A percentile compares a stretch with the other conserved stretches of the same genome.
Conservation (phyloP, 2,797 vertebrate genomes). For the Sebastes oblongus region DNA sequence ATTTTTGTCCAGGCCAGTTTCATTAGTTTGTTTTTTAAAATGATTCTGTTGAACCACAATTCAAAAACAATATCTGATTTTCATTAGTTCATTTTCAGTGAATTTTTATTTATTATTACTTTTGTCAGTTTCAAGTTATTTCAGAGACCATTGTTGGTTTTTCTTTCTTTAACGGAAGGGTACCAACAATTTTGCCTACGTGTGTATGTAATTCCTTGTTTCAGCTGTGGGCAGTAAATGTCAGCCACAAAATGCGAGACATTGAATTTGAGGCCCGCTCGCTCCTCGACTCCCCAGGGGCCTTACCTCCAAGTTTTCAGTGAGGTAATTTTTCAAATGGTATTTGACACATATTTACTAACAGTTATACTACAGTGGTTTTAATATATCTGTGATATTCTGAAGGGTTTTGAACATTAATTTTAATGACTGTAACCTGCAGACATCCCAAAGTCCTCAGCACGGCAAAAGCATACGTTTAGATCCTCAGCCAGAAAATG, state of each 20-base stretch:
- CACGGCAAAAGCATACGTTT: neutral
- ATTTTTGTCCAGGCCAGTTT: too few relatives aligned
- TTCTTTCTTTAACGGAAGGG: too few relatives aligned
- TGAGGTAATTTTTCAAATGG: neutral
- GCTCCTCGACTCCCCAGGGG: neutral
- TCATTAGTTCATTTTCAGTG: too few relatives aligned
- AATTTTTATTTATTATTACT: too few relatives aligned
- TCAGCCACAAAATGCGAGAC: neutral
- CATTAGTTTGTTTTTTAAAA: too few relatives aligned
- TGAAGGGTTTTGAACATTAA: neutral
- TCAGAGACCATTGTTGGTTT: too few relatives aligned
- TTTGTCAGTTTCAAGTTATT: too few relatives aligned
- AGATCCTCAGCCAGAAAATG: neutral
- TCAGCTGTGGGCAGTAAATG: constrained; percentile 6
- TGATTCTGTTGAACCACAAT: too few relatives aligned
- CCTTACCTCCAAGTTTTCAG: neutral
- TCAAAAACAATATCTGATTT: too few relatives aligned
- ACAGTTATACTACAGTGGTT: neutral
- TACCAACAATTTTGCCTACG: too few relatives aligned
- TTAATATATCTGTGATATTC: neutral
- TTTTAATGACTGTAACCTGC: neutral
- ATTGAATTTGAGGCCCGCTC: neutral
- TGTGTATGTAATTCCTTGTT: neutral
- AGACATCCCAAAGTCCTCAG: neutral
- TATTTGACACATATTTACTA: constrained; percentile 10